Evolutionary conservation across 2,797 vertebrate genomes (phyloP), one percentile per base, ranked within the genome.

Genomic region (Melanitta fusca): DNA sequence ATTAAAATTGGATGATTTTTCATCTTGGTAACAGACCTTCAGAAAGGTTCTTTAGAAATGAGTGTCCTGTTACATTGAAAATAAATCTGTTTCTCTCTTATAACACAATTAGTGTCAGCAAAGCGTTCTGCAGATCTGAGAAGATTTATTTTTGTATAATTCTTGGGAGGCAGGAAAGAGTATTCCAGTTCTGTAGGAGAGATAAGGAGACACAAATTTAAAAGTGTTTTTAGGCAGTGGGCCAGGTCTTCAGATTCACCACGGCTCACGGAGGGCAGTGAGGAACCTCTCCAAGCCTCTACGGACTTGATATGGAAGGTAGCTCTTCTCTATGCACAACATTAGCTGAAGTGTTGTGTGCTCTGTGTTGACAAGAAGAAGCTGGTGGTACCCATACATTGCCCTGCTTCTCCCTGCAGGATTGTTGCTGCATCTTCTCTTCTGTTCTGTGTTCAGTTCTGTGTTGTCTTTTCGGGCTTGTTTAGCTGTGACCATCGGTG

Each of bases 71-170:
- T 95, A 95, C 89, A 96, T 92, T 89, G 95, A 95, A 94, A 96
- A 95, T 53, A 95, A 93, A 96, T 90, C 77, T 45, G 13, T 94
- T 91, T 89, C 91, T 91, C 85, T 95, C 88, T 91, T 80, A 85
- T 85, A 92, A 92, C 70, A 92, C 90, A 95, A 94, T 95, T 95
- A 96, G 84, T 96, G 91, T 95, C 96, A 92, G 80, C 71, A 91
- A 91, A 95, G 90, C 68, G 91, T 94, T 96, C 93, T 95, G 88
- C 88, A 91, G 72, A 93, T 39, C 74, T 2, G 0, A 58, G 68
- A 73, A 89, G 85, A 93, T 95, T 96, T 97, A 92, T 94, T 96
- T 96, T 89, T 94, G 81, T 84, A 47, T 96, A 94, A 72, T 83
- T 91, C 86, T 95, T 94, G 65, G 41, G 83, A 95, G 86, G 86